Evolutionary conservation across 2,888 invertebrate genomes (phyloP), one percentile per base, ranked within the genome.

Genomic region (Melanargia galathea): DNA sequence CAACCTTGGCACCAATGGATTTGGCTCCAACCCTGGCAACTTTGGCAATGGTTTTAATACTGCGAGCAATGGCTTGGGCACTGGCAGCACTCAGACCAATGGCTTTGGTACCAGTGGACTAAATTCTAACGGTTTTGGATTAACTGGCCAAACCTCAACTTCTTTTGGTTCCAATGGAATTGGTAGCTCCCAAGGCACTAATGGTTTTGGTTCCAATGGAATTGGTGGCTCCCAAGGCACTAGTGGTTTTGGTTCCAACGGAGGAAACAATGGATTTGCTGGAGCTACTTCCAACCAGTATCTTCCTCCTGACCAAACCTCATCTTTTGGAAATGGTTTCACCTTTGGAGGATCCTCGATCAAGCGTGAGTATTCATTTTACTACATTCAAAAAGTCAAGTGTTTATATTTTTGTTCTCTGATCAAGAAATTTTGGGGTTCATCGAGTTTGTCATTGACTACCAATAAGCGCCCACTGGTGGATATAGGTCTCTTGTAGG

Each of bases 211-310:
- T 6, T 55, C 66, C 0, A 71, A 69, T 26, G 66, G 71, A 8
- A 70, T 74, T 11, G 72, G 73, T 26, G 33, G 20, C 18, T 66
- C 64, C 10, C 63, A 69, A 35, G n/a, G 61, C 35, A n/a, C 13
- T 2, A 71, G 49, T 35, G 67, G 65, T 8, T 58, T 66, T 22
- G 66, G 68, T 7, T 52, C 35, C 11, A 71, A 69, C 20, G 63
- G 65, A 45, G 43, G 33, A n/a, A 60, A n/a, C 54, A 62, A 67
- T 64, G 65, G 64, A 8, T 80, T 81, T 66, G 71, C 73, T 22
- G 80, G 78, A n/a, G 84, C 84, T 30, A 81, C 84, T 20, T 83
- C 82, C 52, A 90, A 87, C 76, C 87, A 89, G 65, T 91, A 91
- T 73, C 73, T 91, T 33, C 88, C 90, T 24, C 90, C 90, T 68